These are phyloP conservation scores for Ametastegia equiseti DNA, from an alignment of 2,888 invertebrate genomes.

Conservation along the genomic window DNA sequence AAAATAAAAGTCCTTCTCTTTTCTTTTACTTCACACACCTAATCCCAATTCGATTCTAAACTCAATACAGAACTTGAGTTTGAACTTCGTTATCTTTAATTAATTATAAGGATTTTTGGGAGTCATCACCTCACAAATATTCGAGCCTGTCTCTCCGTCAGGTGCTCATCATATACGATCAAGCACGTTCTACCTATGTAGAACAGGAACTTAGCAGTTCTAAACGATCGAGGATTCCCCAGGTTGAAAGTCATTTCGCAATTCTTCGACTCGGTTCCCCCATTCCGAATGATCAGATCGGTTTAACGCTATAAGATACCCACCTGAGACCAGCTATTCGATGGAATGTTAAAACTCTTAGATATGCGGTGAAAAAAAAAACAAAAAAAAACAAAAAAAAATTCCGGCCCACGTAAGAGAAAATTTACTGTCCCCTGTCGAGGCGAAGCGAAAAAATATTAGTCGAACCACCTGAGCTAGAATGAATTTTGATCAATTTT, in stretches of 20 bases:
- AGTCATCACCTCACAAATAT: neutral
- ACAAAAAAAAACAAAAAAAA: neutral
- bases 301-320: no score
- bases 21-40: neutral
- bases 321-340: no score
- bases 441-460: neutral
- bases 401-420: no score
- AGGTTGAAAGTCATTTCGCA: neutral
- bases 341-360: neutral
- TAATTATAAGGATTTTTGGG: neutral
- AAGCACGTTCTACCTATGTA: neutral
- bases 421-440: neutral
- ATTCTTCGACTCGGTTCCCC: no score
- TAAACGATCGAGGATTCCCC: conserved; percentile 27
- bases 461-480: neutral
- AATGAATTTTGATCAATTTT: neutral
- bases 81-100: neutral
- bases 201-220: conserved; percentile 13
- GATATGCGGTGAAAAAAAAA: neutral
- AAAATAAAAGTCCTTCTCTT: neutral
- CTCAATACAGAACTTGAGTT: neutral
- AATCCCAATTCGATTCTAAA: neutral
- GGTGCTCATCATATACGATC: neutral
- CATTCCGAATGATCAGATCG: no score
- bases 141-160: neutral